Base-by-base conservation (phyloP, 1,140 invertebrate genomes). In the Liolophura sinensis region DNA sequence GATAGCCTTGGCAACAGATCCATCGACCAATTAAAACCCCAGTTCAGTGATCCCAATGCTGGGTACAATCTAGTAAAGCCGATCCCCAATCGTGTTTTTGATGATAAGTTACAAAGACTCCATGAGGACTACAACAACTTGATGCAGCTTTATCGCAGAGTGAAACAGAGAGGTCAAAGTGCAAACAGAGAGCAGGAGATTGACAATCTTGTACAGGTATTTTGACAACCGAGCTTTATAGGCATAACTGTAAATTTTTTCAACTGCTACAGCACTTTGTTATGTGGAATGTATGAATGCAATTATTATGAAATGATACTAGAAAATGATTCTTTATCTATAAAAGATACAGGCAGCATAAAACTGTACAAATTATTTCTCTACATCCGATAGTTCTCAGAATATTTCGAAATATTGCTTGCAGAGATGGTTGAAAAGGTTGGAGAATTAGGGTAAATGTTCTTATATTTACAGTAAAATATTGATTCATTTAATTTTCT, bases 131-230 rank as follows among this genome's bases (percentile, higher is more conserved):
- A 82, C 64, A 79, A 74, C 64, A 70, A 71, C 52, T 60, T 79
- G 57, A 78, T 82, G 78, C 78, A 79, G 65, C 54, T 74, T 12
- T 83, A 82, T 64, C 58, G 75, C 11, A 67, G 75, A 60, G 57
- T 83, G 54, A 81, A 82, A 68, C 75, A 80, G 64, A 73, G 78
- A 74, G 70, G 72, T 5, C 69, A 75, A 58, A 78, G 78, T 20
- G 75, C 78, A 1, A 75, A 80, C 57, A 64, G 77, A 31, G 80
- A 81, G 49, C 69, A 73, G 62, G 78, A 83, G 46, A 77, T 80
- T n/a, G 78, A 80, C 58, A 74, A 72, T 48, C 68, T 83, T 20
- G 73, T 82, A n/a, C 73, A 72, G 73, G 81, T 82, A 68, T 70
- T 72, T 58, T 14, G 4, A 51, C 14, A 47, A 16, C 11, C 18